Conservation (phyloP, 1,140 invertebrate genomes). For the Aplysia californica region DNA sequence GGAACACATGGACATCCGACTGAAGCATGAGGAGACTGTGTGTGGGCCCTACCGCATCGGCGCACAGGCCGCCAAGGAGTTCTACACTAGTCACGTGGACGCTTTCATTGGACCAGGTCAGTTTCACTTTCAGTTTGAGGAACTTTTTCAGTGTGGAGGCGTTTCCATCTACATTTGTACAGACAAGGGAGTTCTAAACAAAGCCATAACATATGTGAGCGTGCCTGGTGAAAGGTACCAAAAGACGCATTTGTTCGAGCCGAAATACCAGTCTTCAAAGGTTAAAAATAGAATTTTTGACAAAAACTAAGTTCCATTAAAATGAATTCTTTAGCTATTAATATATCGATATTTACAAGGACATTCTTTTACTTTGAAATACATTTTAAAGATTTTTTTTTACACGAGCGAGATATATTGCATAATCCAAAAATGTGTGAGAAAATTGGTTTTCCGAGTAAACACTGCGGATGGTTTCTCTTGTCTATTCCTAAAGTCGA, state of each 20-base stretch:
- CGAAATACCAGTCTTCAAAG: neutral
- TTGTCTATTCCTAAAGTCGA: no score
- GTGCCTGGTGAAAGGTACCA: neutral
- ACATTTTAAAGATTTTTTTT: no score
- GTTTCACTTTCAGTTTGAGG: neutral
- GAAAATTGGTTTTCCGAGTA: no score
- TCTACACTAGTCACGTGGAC: neutral
- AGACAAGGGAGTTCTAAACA: no score
- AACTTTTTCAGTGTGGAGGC: neutral
- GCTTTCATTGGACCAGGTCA: slow-evolving; percentile 6
- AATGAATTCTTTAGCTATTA: no score
- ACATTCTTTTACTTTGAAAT: no score
- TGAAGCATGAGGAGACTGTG: neutral
- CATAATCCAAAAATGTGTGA: no score
- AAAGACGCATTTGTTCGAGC: neutral
- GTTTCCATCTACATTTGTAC: neutral
- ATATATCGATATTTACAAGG: no score
- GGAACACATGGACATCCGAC: neutral
- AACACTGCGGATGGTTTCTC: no score
- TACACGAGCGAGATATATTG: no score
- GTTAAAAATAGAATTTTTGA: neutral
- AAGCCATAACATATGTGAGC: neutral
- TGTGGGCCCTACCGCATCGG: neutral
- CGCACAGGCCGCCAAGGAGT: neutral
- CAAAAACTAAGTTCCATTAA: no score